A percentile compares a stretch with the other conserved stretches of the same genome.
These are phyloP conservation scores for Trogon melanurus DNA, from an alignment of 2,113 vertebrate species.

Conservation along the genomic window DNA sequence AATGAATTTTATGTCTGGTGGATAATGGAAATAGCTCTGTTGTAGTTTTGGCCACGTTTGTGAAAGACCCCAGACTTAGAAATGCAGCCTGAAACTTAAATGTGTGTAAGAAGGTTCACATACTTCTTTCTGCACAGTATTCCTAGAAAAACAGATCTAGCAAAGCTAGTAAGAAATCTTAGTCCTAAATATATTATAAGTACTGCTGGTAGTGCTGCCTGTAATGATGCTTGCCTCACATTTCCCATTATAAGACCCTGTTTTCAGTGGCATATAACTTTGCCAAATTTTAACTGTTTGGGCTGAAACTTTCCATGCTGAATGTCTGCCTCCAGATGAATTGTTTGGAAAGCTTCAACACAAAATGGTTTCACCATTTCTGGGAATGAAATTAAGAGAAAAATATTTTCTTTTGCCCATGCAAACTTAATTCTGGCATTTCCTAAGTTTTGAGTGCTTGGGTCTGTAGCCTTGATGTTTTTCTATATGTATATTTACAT, in stretches of 20 bases:
- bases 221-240: conserved; percentile 53
- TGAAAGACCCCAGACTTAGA: neutral
- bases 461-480: conserved; percentile 14
- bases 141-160: conserved; percentile 46
- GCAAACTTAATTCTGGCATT: conserved; percentile 62
- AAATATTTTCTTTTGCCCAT: conserved; percentile 67
- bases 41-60: neutral
- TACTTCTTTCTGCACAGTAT: neutral
- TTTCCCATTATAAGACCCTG: conserved; percentile 56
- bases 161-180: conserved; percentile 29
- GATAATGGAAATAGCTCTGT: neutral
- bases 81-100: neutral
- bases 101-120: neutral
- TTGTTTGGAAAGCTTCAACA: conserved; percentile 64
- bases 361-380: conserved; percentile 67
- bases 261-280: conserved; percentile 22
- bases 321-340: conserved; percentile 59
- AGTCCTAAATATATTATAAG: conserved; percentile 3
- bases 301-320: conserved; percentile 63
- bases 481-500: conserved; percentile 19
- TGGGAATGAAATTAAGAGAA: conserved; percentile 66
- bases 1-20: neutral
- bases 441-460: conserved; percentile 25
- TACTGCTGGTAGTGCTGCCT: conserved; percentile 38
- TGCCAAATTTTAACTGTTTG: conserved; percentile 66